Conservation (phyloP, 2,797 vertebrate species). For the Champsocephalus esox region DNA sequence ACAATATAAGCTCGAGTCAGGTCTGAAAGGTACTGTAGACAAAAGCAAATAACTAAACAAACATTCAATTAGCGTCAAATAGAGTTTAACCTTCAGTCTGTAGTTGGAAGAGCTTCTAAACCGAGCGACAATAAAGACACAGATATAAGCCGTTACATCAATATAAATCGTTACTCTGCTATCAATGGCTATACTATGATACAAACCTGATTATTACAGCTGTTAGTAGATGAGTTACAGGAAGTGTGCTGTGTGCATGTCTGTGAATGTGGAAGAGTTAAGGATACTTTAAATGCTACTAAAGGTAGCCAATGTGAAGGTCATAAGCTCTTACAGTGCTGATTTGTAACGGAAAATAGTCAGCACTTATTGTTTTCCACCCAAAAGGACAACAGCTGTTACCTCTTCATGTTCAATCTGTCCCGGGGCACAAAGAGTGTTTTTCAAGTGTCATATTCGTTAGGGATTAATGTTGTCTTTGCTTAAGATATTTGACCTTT, state of each 20-base stretch:
- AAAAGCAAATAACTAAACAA: conserved; percentile 12
- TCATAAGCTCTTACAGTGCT: neutral
- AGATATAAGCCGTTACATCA: neutral
- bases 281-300: neutral
- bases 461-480: too few relatives aligned
- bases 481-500: too few relatives aligned
- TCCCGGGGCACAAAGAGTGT: too few relatives aligned
- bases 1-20: neutral
- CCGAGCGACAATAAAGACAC: conserved; percentile 16
- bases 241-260: conserved; percentile 21
- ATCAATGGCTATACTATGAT: neutral
- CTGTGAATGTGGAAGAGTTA: conserved; percentile 16
- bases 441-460: conserved; percentile 8
- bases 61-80: neutral
- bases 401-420: neutral
- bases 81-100: neutral
- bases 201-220: neutral
- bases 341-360: neutral
- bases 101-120: neutral
- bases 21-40: neutral
- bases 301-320: neutral
- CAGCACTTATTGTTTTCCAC: neutral
- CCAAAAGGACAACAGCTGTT: too few relatives aligned
- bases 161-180: conserved; percentile 2
- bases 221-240: conserved; percentile 3